Base-by-base conservation (phyloP, 1,140 invertebrate species). In the Limonius californicus region DNA sequence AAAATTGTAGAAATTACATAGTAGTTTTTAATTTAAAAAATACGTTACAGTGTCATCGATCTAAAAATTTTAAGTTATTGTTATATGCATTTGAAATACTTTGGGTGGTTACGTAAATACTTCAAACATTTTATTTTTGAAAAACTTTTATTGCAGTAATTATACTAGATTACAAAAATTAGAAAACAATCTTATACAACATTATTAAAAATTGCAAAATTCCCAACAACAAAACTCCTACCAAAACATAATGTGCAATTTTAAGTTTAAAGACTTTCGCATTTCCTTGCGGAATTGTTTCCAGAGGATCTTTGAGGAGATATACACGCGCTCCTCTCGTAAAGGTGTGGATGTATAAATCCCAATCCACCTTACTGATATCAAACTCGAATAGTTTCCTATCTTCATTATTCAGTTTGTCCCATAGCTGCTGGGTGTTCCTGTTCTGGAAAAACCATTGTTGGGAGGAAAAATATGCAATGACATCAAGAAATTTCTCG, bases 381-480 rank as follows among this genome's bases (percentile, higher is more conserved):
- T 86, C 80, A 66, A 86, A 86, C 65, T 82, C 78, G 68, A 87
- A 88, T 1, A 81, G 62, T 16, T 78, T 70, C 66, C 80, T 80
- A 71, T 91, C 89, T 21, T 81, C 73, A 0, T 71, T 71, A 3
- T 83, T 78, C 43, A 94, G 70, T 16, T 82, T 82, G 0, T 74
- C 69, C 69, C 85, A 81, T 54, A 95, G 75, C n/a, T 71, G 68
- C 27, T 84, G 76, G 0, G 84, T 77, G 70, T 92, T 91, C 0
- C 82, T 76, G 66, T 88, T 88, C 15, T 81, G 74, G 68, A 92
- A 91, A 32, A 82, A 80, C 85, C 90, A 93, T 66, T 88, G 78
- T 43, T 83, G 78, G 0, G 81, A 79, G 16, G 85, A 84, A 72
- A 93, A 93, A 72, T 86, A 92, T 32, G 86, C 81, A 14, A 92